Evolutionary conservation across 2,113 vertebrate species (phyloP).

Genomic region (Chaetodon auriga): DNA sequence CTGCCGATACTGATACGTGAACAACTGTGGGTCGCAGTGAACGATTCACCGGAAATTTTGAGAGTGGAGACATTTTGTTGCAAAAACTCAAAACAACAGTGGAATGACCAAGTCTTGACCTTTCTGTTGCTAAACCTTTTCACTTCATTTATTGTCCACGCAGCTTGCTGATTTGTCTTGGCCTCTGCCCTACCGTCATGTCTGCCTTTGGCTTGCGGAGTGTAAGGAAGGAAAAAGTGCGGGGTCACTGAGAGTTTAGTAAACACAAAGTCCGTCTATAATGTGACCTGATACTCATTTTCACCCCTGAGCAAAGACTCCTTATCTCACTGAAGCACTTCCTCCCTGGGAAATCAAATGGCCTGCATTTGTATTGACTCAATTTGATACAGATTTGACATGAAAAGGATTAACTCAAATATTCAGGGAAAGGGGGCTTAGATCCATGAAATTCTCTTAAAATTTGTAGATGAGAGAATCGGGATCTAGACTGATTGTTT

Average conservation of each 20-base stretch:
- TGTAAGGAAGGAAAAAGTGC: slow-evolving; percentile 59
- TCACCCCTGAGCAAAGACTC: slow-evolving; percentile 58
- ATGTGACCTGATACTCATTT: slow-evolving; percentile 62
- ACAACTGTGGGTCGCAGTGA: not conserved
- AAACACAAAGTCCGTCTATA: slow-evolving; percentile 67
- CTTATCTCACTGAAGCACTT: slow-evolving; percentile 45
- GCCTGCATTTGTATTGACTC: slow-evolving; percentile 17
- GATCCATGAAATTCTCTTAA: slow-evolving; percentile 12
- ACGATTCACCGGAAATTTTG: not conserved
- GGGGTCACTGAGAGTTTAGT: slow-evolving; percentile 78
- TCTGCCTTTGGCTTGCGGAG: slow-evolving; percentile 41
- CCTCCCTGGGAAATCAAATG: slow-evolving; percentile 45
- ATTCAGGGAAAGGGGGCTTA: not conserved
- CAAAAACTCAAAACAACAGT: slow-evolving; percentile 1
- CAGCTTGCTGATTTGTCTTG: slow-evolving; percentile 25
- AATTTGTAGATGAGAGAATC: slow-evolving; percentile 33
- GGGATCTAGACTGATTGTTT: slow-evolving; percentile 27
- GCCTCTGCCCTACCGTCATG: slow-evolving; percentile 31
- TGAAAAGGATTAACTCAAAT: slow-evolving; percentile 36
- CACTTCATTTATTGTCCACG: slow-evolving; percentile 33
- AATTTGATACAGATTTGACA: slow-evolving; percentile 53
- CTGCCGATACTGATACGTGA: not conserved
- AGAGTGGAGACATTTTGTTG: not conserved
- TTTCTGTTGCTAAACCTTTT: slow-evolving; percentile 57
- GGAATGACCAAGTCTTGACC: slow-evolving; percentile 50